Conservation (phyloP, 2,113 vertebrate species). For the Platichthys flesus region DNA sequence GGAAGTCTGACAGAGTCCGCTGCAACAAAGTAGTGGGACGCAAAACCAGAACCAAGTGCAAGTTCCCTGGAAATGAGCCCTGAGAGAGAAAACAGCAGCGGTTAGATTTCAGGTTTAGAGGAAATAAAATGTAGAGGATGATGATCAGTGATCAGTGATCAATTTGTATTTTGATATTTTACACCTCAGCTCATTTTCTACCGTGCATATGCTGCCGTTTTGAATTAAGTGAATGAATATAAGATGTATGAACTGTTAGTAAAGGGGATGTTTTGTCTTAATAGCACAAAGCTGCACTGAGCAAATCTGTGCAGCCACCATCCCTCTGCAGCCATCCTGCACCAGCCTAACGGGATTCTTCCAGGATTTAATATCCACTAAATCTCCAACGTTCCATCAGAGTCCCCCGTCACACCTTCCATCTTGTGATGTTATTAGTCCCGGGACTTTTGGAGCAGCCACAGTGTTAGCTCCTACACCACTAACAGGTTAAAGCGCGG, state of each 20-base stretch:
- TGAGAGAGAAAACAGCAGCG: constrained; percentile 53
- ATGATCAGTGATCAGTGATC: neutral
- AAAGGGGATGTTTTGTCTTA: no score
- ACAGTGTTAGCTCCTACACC: neutral
- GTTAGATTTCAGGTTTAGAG: no score
- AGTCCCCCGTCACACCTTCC: constrained; percentile 1
- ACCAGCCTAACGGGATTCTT: constrained; percentile 10
- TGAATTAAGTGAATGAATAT: no score
- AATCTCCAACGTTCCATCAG: constrained; percentile 13
- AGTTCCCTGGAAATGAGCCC: constrained; percentile 93
- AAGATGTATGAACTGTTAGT: no score
- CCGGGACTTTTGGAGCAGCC: neutral
- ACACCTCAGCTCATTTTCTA: no score
- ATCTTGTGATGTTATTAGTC: constrained; percentile 15
- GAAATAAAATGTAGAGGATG: neutral
- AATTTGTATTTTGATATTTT: no score
- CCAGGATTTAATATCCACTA: constrained; percentile 10
- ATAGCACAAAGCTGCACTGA: no score
- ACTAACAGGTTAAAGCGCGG: constrained; percentile 22
- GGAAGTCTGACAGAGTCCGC: constrained; percentile 90
- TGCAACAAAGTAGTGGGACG: constrained; percentile 92
- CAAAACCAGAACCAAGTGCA: constrained; percentile 93
- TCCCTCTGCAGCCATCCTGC: constrained; percentile 14
- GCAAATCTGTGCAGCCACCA: neutral
- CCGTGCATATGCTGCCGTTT: no score